Evolutionary conservation across 2,113 vertebrate genomes (phyloP), one percentile per base, ranked within the genome.

Genomic region (Ammodytes marinus): DNA sequence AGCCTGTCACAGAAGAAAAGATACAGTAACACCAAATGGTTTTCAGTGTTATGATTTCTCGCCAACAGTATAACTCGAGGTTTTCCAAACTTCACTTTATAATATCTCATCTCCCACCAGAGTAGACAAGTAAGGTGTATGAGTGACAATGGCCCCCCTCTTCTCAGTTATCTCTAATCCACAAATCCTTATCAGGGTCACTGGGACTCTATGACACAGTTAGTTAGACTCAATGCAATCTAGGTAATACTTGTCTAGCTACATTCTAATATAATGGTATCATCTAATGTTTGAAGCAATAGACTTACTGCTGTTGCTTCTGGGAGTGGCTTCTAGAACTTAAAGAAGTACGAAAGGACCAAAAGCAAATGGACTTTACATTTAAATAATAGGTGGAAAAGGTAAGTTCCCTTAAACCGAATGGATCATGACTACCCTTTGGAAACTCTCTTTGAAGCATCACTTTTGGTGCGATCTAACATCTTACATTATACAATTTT

Each of bases 101-200:
- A 1, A 12, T 19, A n/a, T 83, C 40, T 63, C 45, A 9, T 46
- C 42, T 77, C 57, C 14, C 35, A 39, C 47, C 61, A n/a, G 47
- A 37, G 71, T 79, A 60, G 67, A 69, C 70, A 66, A 79, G 77
- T 61, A 69, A 83, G 43, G 6, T 71, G 60, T 80, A 58, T 69
- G 74, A 79, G 70, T 19, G 80, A 86, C 83, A 84, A 69, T 77
- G 80, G 60, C 77, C 75, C 75, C 60, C 75, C 69, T 87, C 79
- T 79, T 85, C 88, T 89, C 79, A 87, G 78, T 71, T 63, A 49
- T 52, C 46, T 88, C 76, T 94, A 95, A 93, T 95, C 93, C 90
- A 60, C 76, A 92, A 95, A 95, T 96, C 95, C 92, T 75, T 68
- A 74, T 90, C 85, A 91, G 88, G 92, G 91, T 91, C 91, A 91